phyloP scores from a whole-genome alignment of 1,140 invertebrate genomes.

The Panagrolaimus sp. region DNA sequence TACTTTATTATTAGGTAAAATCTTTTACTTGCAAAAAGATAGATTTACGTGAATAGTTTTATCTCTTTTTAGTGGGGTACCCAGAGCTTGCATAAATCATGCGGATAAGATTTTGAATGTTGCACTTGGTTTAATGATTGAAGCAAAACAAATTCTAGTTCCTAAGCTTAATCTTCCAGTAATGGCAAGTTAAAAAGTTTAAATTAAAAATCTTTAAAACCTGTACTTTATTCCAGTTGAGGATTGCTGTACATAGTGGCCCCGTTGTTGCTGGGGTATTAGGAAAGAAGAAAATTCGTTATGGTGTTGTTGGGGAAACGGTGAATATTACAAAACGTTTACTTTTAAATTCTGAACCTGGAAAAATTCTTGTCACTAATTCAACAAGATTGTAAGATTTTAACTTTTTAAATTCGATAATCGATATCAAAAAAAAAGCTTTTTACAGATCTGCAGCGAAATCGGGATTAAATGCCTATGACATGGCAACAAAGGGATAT shows the following conservation, averaged over 20 bases:
- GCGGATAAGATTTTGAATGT: slow-evolving; percentile 51
- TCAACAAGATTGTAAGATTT: slow-evolving; percentile 28
- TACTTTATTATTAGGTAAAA: too few relatives aligned
- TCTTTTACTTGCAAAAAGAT: too few relatives aligned
- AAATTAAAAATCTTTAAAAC: not conserved
- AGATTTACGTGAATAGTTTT: too few relatives aligned
- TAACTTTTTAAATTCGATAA: not conserved
- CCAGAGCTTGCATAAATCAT: slow-evolving; percentile 44
- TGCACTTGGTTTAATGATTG: slow-evolving; percentile 49
- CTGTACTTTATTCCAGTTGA: slow-evolving; percentile 19
- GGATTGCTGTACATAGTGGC: slow-evolving; percentile 29
- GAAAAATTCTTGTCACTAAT: slow-evolving; percentile 21
- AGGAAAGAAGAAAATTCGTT: slow-evolving; percentile 10
- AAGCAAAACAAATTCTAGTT: slow-evolving; percentile 42
- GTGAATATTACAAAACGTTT: slow-evolving; percentile 23
- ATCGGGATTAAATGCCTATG: slow-evolving; percentile 25
- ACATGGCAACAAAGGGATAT: slow-evolving; percentile 24
- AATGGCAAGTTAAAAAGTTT: slow-evolving; percentile 17
- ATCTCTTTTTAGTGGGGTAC: slow-evolving; percentile 56
- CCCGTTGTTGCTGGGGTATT: slow-evolving; percentile 25
- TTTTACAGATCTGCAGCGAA: slow-evolving; percentile 19
- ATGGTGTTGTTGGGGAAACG: slow-evolving; percentile 18
- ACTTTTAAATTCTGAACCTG: slow-evolving; percentile 5
- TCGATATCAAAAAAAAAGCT: too few relatives aligned
- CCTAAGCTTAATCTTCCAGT: slow-evolving; percentile 28